These are phyloP conservation scores for Nineta flava DNA, from an alignment of 2,888 invertebrate genomes.

Conservation along the genomic window DNA sequence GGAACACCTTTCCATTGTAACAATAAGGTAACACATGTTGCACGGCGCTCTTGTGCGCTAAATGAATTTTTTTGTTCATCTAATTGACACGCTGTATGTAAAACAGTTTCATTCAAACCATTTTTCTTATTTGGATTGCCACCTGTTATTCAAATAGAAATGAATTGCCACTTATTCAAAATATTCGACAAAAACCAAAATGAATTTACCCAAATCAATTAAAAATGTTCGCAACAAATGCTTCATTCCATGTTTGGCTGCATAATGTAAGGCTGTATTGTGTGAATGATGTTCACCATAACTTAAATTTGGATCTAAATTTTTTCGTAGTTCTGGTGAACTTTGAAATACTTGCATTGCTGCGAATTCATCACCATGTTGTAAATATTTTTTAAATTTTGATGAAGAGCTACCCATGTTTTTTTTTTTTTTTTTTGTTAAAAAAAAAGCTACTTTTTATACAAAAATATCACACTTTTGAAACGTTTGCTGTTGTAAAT, in stretches of 20 bases:
- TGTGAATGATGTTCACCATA: constrained; percentile 48
- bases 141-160: constrained; percentile 17
- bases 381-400: constrained; percentile 51
- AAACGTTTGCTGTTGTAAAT: not conserved
- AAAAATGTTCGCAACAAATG: constrained; percentile 45
- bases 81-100: constrained; percentile 43
- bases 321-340: constrained; percentile 43
- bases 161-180: not conserved
- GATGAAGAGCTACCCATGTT: constrained; percentile 50
- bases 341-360: constrained; percentile 48
- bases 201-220: constrained; percentile 28
- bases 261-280: constrained; percentile 50
- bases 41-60: constrained; percentile 36
- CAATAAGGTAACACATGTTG: constrained; percentile 42
- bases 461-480: no score
- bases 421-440: not conserved
- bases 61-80: constrained; percentile 23
- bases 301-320: constrained; percentile 46
- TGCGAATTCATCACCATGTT: constrained; percentile 53
- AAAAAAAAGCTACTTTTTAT: not conserved
- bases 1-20: constrained; percentile 42
- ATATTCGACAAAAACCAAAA: not conserved
- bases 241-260: constrained; percentile 45
- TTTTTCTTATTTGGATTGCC: constrained; percentile 56
- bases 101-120: constrained; percentile 40